phyloP scores from a whole-genome alignment of 2,113 vertebrate genomes.

The Hystrix cristata region DNA sequence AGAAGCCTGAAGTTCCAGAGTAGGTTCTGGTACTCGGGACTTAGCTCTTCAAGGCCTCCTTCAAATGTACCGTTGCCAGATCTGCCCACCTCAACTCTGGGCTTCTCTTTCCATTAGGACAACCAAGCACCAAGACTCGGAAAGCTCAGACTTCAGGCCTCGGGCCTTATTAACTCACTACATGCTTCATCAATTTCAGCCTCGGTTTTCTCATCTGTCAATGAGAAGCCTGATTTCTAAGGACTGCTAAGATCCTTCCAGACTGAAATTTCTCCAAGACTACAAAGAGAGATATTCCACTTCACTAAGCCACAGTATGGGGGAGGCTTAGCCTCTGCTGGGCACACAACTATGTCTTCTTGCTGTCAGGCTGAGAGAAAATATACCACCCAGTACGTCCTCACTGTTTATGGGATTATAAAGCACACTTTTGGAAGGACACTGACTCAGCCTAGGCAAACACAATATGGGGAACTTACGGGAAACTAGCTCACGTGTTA shows the following conservation, averaged over 20 bases:
- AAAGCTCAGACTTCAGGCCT: background rate
- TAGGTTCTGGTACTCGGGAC: background rate
- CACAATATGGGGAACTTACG: background rate
- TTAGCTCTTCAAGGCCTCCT: background rate
- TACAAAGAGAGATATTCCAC: background rate
- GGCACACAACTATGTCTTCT: background rate
- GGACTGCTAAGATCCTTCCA: background rate
- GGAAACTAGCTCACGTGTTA: background rate
- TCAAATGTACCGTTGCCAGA: background rate
- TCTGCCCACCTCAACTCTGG: background rate
- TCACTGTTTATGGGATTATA: background rate
- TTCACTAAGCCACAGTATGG: background rate
- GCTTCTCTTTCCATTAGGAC: background rate
- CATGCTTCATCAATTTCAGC: background rate
- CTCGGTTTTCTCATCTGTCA: slow-evolving; percentile 4
- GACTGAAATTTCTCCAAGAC: background rate
- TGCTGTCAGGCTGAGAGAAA: background rate
- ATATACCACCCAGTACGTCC: background rate
- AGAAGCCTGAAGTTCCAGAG: background rate
- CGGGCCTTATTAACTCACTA: background rate
- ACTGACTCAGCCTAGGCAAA: background rate
- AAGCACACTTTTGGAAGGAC: background rate
- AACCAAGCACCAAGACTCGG: background rate
- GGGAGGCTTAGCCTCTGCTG: background rate
- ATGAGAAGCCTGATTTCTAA: background rate